phyloP scores from a whole-genome alignment of 1,140 invertebrate species.

The Ruditapes philippinarum region DNA sequence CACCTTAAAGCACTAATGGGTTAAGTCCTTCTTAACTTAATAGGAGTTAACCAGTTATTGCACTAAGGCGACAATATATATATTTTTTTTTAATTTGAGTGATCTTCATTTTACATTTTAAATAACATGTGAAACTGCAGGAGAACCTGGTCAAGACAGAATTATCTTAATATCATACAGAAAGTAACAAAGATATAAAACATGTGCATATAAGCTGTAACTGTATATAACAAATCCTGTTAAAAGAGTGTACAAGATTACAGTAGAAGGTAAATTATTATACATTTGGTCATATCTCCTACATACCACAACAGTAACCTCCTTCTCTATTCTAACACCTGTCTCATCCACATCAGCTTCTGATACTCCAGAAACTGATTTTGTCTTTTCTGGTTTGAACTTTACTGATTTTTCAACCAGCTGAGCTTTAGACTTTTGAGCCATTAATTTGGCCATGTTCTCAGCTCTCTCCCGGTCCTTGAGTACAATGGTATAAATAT shows the following conservation, averaged over 20 bases:
- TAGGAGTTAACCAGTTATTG: too few species aligned
- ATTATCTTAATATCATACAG: too few species aligned
- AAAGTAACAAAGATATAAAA: neutral
- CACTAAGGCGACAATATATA: too few species aligned
- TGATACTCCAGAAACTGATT: neutral
- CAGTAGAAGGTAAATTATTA: neutral
- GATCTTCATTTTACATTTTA: too few species aligned
- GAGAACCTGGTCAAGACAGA: too few species aligned
- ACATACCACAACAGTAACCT: constrained; percentile 18
- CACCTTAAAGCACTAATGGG: too few species aligned
- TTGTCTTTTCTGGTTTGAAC: neutral
- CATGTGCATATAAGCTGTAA: constrained; percentile 5
- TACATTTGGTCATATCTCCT: neutral
- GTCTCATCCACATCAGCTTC: neutral
- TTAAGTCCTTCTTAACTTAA: too few species aligned
- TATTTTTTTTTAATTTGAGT: too few species aligned
- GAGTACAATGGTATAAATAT: neutral
- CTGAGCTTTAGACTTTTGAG: neutral
- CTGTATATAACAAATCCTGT: constrained; percentile 9
- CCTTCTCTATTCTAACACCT: constrained; percentile 15
- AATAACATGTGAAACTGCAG: too few species aligned
- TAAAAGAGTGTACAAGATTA: neutral
- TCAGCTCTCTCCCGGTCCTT: constrained; percentile 24
- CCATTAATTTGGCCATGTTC: neutral
- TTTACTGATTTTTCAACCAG: neutral